Conservation (phyloP, 2,797 vertebrate species). For the Ctenopoma kingsleyae region DNA sequence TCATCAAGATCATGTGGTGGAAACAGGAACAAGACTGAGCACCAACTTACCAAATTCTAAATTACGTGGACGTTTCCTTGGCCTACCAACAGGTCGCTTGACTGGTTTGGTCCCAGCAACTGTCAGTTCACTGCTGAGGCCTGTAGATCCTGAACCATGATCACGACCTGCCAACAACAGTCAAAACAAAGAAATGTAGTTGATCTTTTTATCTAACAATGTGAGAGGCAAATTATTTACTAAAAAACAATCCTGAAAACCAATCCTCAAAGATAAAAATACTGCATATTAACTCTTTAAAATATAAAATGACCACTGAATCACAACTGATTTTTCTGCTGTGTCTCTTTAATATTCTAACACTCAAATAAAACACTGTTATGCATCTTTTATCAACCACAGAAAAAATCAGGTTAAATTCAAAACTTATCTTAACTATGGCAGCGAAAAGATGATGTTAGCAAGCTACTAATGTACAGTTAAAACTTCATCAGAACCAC, state of each 20-base stretch:
- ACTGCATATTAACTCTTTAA: too few species aligned
- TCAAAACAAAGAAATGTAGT: neutral
- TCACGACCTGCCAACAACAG: slow-evolving; percentile 81
- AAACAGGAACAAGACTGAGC: slow-evolving; percentile 5
- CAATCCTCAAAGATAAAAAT: neutral
- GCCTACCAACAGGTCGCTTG: slow-evolving; percentile 74
- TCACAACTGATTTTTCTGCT: neutral
- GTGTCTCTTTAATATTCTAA: neutral
- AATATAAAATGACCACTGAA: too few species aligned
- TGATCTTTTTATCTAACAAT: neutral
- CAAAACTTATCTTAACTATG: slow-evolving; percentile 9
- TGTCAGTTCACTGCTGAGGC: slow-evolving; percentile 83
- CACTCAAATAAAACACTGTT: neutral
- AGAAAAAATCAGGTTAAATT: slow-evolving; percentile 4
- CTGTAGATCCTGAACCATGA: slow-evolving; percentile 86
- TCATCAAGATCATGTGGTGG: neutral
- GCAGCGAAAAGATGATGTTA: neutral
- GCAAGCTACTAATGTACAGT: neutral
- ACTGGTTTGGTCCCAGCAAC: slow-evolving; percentile 77
- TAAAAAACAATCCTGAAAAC: neutral
- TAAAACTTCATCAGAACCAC: neutral
- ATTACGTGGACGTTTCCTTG: slow-evolving; percentile 83
- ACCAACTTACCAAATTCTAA: slow-evolving; percentile 84
- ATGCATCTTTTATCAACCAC: neutral
- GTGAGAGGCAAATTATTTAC: neutral